These are phyloP conservation scores for Boleophthalmus pectinirostris DNA, from an alignment of 2,113 vertebrate species.

Conservation along the genomic window DNA sequence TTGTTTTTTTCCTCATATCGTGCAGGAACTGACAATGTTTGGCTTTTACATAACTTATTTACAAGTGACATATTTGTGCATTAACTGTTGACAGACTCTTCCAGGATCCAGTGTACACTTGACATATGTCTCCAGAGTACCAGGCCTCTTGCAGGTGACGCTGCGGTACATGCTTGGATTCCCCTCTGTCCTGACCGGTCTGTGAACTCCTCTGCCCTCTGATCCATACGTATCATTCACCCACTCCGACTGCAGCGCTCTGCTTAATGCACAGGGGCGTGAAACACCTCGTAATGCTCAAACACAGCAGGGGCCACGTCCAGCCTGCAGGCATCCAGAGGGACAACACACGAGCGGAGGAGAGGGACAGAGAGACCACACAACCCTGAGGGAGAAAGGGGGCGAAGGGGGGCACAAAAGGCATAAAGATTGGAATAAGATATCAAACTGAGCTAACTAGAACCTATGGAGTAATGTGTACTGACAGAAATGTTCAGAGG, in stretches of 20 bases:
- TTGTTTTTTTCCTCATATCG: too few relatives aligned
- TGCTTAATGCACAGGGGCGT: conserved; percentile 83
- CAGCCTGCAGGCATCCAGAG: conserved; percentile 80
- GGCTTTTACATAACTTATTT: neutral
- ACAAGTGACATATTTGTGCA: neutral
- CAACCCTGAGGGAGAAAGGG: conserved; percentile 71
- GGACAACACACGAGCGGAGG: conserved; percentile 70
- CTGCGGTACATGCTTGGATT: conserved; percentile 31
- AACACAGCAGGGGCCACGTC: conserved; percentile 80
- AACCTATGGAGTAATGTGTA: neutral
- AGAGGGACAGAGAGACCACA: conserved; percentile 73
- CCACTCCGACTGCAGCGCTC: conserved; percentile 79
- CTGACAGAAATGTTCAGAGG: neutral
- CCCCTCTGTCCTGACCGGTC: conserved; percentile 76
- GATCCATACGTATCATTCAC: conserved; percentile 83
- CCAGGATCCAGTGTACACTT: neutral
- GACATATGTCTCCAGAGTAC: neutral
- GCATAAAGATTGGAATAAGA: neutral
- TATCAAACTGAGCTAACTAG: neutral
- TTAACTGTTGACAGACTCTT: neutral
- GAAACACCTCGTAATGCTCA: conserved; percentile 87
- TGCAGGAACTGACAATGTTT: neutral
- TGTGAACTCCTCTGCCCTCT: conserved; percentile 78
- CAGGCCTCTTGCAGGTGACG: conserved; percentile 27
- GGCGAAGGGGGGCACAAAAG: conserved; percentile 23